These are phyloP conservation scores for Ctenicera cuprea DNA, from an alignment of 2,888 invertebrate species.

Conservation along the genomic window DNA sequence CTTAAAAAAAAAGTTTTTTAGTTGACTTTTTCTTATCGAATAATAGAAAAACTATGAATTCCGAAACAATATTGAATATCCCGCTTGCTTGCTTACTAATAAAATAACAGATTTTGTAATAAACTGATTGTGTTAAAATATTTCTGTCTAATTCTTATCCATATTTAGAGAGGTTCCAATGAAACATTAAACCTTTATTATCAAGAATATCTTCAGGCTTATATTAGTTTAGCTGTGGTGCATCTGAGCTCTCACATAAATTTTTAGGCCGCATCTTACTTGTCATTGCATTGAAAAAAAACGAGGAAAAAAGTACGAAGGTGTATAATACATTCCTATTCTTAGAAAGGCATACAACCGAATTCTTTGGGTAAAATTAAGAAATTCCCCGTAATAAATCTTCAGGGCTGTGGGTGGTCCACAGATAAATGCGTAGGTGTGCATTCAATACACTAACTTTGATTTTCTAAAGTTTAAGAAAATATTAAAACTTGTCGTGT, in stretches of 20 bases:
- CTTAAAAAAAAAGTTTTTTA: no score
- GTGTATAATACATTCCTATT: not conserved
- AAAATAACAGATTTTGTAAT: not conserved
- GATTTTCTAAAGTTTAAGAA: not conserved
- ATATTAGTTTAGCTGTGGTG: not conserved
- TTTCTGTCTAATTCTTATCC: not conserved
- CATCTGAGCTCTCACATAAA: not conserved
- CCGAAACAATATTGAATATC: no score
- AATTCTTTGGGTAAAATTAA: slow-evolving; percentile 12
- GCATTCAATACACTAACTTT: not conserved
- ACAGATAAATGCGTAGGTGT: slow-evolving; percentile 3
- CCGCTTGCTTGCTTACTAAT: no score
- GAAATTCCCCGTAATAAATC: not conserved
- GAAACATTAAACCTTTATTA: slow-evolving; percentile 8
- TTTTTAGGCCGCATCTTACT: not conserved
- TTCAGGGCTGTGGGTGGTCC: slow-evolving; percentile 36
- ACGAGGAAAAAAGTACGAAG: not conserved
- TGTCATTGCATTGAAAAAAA: not conserved
- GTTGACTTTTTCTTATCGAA: no score
- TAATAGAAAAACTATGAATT: no score
- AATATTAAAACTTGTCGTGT: not conserved
- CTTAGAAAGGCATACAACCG: not conserved
- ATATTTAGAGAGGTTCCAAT: not conserved
- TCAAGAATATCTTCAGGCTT: not conserved
- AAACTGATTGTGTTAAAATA: not conserved